Conservation (phyloP, 2,888 invertebrate species). For the Sinotaia quadrata region DNA sequence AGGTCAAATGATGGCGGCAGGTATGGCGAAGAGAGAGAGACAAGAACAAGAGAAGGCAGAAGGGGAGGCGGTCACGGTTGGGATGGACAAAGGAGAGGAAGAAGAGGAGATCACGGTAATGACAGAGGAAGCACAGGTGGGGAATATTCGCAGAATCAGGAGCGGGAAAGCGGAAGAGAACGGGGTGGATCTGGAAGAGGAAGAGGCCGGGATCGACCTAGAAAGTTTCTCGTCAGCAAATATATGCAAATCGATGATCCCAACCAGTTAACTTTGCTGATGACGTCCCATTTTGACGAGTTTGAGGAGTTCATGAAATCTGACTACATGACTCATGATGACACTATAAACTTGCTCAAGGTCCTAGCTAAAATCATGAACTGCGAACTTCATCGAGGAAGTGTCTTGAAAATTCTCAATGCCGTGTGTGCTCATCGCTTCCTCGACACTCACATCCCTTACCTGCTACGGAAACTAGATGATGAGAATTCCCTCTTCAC, state of each 20-base stretch:
- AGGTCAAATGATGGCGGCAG: too few species aligned
- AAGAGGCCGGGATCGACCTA: not conserved
- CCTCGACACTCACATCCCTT: conserved; percentile 23
- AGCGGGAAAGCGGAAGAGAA: not conserved
- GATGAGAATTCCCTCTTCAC: not conserved
- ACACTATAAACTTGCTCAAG: conserved; percentile 19
- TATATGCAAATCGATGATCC: conserved; percentile 15
- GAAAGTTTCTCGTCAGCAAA: not conserved
- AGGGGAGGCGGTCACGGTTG: too few species aligned
- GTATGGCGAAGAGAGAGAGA: not conserved
- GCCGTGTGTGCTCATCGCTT: conserved; percentile 27
- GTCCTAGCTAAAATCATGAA: conserved; percentile 13
- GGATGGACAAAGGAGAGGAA: not conserved
- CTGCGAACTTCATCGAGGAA: conserved; percentile 28
- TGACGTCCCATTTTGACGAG: conserved; percentile 21
- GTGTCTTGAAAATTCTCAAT: conserved; percentile 26
- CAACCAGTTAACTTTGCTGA: conserved; percentile 24
- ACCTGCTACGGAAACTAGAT: not conserved
- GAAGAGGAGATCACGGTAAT: not conserved
- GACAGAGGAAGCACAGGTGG: not conserved
- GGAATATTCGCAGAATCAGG: not conserved
- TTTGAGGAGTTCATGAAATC: conserved; percentile 21
- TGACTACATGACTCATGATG: conserved; percentile 15
- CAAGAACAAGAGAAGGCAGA: not conserved
- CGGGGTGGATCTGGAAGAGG: not conserved